phyloP scores from a whole-genome alignment of 2,113 vertebrate species.

The Dicaeum eximium region DNA sequence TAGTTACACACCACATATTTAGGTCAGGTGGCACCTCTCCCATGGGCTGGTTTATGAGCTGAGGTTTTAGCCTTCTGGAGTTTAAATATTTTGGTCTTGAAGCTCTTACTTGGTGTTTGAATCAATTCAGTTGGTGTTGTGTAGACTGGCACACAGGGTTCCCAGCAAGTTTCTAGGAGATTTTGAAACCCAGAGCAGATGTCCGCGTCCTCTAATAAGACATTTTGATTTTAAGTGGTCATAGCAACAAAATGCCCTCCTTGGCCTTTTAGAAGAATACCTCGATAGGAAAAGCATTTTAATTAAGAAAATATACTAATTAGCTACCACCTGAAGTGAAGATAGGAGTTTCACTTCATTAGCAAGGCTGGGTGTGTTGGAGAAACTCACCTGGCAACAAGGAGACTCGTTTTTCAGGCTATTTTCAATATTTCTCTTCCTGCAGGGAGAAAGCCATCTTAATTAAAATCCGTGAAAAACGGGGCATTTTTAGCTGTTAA shows the following conservation, averaged over 20 bases:
- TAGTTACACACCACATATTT: no score
- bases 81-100: neutral
- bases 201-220: slow-evolving; percentile 46
- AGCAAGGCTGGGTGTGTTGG: slow-evolving; percentile 44
- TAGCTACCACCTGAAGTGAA: slow-evolving; percentile 56
- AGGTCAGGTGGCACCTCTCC: neutral
- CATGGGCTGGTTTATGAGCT: neutral
- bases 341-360: slow-evolving; percentile 59
- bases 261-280: slow-evolving; percentile 53
- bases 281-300: slow-evolving; percentile 44
- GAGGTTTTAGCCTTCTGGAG: neutral
- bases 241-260: slow-evolving; percentile 52
- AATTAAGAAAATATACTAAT: slow-evolving; percentile 64
- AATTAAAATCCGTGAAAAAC: slow-evolving; percentile 64
- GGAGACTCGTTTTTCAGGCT: slow-evolving; percentile 50
- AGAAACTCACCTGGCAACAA: slow-evolving; percentile 64
- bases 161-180: slow-evolving; percentile 13
- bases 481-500: slow-evolving; percentile 50
- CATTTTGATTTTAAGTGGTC: slow-evolving; percentile 53
- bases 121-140: neutral
- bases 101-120: neutral
- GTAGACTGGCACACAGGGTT: neutral
- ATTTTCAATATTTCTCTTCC: slow-evolving; percentile 52
- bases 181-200: slow-evolving; percentile 52
- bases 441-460: slow-evolving; percentile 53